Conservation (phyloP, 2,113 vertebrate genomes). For the Sceloporus tristichus region DNA sequence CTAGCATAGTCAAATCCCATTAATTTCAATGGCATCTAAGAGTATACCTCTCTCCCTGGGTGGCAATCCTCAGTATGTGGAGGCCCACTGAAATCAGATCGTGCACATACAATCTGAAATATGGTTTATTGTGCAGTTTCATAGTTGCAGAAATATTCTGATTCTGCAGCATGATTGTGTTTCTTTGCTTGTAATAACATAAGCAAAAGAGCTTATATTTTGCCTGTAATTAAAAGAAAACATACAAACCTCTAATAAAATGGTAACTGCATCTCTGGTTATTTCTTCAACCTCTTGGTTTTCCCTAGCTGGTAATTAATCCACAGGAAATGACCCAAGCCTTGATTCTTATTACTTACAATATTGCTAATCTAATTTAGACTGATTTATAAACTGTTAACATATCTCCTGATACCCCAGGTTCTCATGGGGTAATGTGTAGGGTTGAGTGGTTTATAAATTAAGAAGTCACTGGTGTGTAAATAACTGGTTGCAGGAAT, state of each 20-base stretch:
- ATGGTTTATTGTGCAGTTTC: background rate
- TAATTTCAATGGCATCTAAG: background rate
- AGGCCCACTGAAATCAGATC: background rate
- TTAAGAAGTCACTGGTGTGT: slow-evolving; percentile 20
- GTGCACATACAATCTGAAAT: background rate
- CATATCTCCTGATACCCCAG: slow-evolving; percentile 23
- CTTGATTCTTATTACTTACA: slow-evolving; percentile 69
- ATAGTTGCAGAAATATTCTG: slow-evolving; percentile 7
- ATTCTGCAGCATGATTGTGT: slow-evolving; percentile 3
- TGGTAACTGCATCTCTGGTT: slow-evolving; percentile 61
- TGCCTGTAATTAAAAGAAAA: slow-evolving; percentile 74
- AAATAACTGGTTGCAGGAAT: background rate
- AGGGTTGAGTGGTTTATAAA: slow-evolving; percentile 47
- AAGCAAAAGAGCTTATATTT: slow-evolving; percentile 48
- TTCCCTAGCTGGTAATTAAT: slow-evolving; percentile 74
- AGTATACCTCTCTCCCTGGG: background rate
- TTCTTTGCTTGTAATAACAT: slow-evolving; percentile 43
- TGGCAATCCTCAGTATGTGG: background rate
- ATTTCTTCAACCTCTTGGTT: slow-evolving; percentile 69
- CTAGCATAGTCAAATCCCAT: background rate
- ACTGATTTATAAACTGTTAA: slow-evolving; percentile 59
- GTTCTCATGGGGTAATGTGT: slow-evolving; percentile 29
- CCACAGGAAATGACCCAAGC: slow-evolving; percentile 66
- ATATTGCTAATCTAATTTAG: slow-evolving; percentile 68
- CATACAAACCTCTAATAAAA: slow-evolving; percentile 74